A percentile compares a stretch with the other conserved stretches of the same genome.
These are phyloP conservation scores for Gobio occitaniae DNA, from an alignment of 2,797 vertebrate genomes.

Conservation along the genomic window DNA sequence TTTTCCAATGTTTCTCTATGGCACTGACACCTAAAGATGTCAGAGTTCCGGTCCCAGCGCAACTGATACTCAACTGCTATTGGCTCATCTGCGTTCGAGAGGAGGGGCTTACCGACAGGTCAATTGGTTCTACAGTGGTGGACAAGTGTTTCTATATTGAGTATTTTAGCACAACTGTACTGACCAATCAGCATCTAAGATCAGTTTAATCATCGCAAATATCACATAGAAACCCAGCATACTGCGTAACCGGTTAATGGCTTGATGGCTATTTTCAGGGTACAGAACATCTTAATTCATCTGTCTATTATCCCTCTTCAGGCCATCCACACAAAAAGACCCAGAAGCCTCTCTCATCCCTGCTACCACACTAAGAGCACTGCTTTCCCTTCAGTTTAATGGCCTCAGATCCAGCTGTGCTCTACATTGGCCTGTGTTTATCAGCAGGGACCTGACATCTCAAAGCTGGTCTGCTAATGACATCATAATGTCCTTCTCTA, in stretches of 20 bases:
- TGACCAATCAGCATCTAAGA: slow-evolving; percentile 8
- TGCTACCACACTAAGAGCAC: not conserved
- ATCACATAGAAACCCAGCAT: not conserved
- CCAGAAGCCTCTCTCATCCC: slow-evolving; percentile 11
- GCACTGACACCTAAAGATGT: no score
- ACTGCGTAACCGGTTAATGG: not conserved
- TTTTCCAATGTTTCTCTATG: no score
- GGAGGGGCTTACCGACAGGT: no score
- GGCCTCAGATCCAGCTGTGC: slow-evolving; percentile 55
- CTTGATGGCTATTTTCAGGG: slow-evolving; percentile 4
- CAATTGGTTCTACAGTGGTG: no score
- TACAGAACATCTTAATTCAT: not conserved
- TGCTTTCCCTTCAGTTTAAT: slow-evolving; percentile 8
- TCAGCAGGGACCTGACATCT: slow-evolving; percentile 68
- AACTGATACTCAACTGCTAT: no score
- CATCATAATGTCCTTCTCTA: slow-evolving; percentile 77
- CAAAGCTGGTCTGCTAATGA: slow-evolving; percentile 73
- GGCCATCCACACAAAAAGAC: not conserved
- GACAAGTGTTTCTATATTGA: no score
- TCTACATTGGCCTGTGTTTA: slow-evolving; percentile 69
- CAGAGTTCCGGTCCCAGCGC: no score
- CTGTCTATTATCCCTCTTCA: slow-evolving; percentile 16
- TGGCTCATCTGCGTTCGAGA: no score
- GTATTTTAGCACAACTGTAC: not conserved
- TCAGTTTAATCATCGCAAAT: not conserved